Evolutionary conservation across 1,140 invertebrate genomes (phyloP).

Genomic region (Platyura marginata): DNA sequence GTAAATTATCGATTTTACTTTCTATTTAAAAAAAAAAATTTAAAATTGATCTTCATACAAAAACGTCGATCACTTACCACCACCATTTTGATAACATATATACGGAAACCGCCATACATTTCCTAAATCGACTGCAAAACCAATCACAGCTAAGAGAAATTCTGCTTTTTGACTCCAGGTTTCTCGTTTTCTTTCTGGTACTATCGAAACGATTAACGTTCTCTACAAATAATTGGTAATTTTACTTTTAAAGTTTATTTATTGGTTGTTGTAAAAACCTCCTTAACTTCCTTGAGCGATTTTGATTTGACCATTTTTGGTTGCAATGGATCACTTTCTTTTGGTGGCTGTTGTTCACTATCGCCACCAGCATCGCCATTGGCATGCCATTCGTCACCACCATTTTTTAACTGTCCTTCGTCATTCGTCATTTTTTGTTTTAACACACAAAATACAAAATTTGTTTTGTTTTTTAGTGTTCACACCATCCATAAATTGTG

Average conservation of each 20-base stretch:
- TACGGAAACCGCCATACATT: conserved; percentile 71
- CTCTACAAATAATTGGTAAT: conserved; percentile 12
- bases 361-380: not conserved
- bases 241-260: not conserved
- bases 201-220: conserved; percentile 37
- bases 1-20: no score
- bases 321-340: conserved; percentile 3
- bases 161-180: conserved; percentile 75
- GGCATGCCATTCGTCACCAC: not conserved
- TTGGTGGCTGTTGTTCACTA: no score
- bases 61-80: conserved; percentile 32
- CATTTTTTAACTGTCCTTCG: not conserved
- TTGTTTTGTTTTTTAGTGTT: no score
- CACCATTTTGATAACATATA: conserved; percentile 64
- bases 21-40: not conserved
- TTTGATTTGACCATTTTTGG: conserved; percentile 1
- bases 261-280: not conserved
- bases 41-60: not conserved
- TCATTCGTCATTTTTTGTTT: conserved; percentile 1
- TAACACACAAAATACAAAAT: no score
- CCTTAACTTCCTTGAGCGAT: not conserved
- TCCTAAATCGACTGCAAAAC: conserved; percentile 70
- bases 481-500: no score
- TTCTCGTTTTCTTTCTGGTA: conserved; percentile 38
- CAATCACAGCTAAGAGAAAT: conserved; percentile 70